These are phyloP conservation scores for Pipistrellus nathusii DNA, from an alignment of 2,797 vertebrate species.

Conservation along the genomic window DNA sequence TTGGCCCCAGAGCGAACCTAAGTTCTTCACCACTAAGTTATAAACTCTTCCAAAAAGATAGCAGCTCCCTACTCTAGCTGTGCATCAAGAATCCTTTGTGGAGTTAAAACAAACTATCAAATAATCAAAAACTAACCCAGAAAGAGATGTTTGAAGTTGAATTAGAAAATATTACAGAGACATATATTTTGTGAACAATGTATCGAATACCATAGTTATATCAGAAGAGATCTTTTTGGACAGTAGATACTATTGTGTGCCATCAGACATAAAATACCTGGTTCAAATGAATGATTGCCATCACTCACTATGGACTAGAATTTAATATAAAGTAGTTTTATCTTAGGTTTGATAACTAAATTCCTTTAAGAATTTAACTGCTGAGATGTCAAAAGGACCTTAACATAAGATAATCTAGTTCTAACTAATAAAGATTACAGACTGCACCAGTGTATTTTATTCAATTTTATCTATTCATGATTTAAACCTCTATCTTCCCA, in stretches of 20 bases:
- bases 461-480: constrained; percentile 12
- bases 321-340: constrained; percentile 61
- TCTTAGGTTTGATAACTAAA: constrained; percentile 57
- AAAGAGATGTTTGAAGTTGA: constrained; percentile 25
- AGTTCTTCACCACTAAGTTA: constrained; percentile 38
- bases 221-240: background rate
- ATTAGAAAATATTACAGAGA: constrained; percentile 30
- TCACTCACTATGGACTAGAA: background rate
- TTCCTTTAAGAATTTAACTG: constrained; percentile 58
- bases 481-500: constrained; percentile 20
- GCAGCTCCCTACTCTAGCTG: background rate
- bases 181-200: constrained; percentile 3
- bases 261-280: background rate
- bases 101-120: constrained; percentile 47
- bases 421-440: background rate
- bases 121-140: background rate
- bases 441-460: background rate
- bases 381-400: constrained; percentile 5
- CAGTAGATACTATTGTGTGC: background rate
- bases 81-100: constrained; percentile 22
- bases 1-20: background rate
- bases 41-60: background rate
- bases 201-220: background rate
- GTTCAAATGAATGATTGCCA: background rate
- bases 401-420: background rate